Evolutionary conservation across 2,888 invertebrate species (phyloP).

Genomic region (Thecocarcelia acutangulata): DNA sequence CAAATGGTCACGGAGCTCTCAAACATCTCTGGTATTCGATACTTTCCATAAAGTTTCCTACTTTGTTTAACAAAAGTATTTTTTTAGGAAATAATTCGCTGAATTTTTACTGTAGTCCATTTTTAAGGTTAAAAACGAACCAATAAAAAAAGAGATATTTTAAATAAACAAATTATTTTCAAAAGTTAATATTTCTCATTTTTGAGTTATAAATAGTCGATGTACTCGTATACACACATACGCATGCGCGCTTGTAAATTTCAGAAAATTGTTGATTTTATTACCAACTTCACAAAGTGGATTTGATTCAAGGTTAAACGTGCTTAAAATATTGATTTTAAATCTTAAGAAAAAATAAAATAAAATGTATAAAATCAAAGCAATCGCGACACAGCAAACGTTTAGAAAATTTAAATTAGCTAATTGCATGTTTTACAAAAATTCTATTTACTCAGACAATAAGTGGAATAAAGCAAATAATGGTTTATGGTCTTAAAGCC

Average conservation of each 20-base stretch:
- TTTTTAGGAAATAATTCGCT: too few species aligned
- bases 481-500: slow-evolving; percentile 7
- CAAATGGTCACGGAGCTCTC: too few species aligned
- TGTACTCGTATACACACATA: background rate
- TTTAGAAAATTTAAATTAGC: slow-evolving; percentile 36
- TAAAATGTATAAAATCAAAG: background rate
- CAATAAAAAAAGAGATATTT: background rate
- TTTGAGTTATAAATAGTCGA: background rate
- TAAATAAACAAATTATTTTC: background rate
- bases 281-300: slow-evolving; percentile 15
- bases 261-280: slow-evolving; percentile 33
- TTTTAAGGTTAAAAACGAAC: too few species aligned
- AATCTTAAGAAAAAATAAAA: slow-evolving; percentile 13
- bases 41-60: too few species aligned
- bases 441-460: slow-evolving; percentile 4
- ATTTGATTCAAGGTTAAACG: slow-evolving; percentile 54
- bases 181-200: too few species aligned
- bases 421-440: background rate
- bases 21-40: too few species aligned
- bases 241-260: too few species aligned
- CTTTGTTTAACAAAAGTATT: too few species aligned
- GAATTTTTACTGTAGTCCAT: too few species aligned
- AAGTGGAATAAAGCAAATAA: slow-evolving; percentile 31
- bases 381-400: slow-evolving; percentile 15
- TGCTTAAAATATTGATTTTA: slow-evolving; percentile 42